Percentiles rank a stretch among this genome's conserved stretches.
Conservation (phyloP, 2,797 vertebrate species). For the Protonibea diacanthus region DNA sequence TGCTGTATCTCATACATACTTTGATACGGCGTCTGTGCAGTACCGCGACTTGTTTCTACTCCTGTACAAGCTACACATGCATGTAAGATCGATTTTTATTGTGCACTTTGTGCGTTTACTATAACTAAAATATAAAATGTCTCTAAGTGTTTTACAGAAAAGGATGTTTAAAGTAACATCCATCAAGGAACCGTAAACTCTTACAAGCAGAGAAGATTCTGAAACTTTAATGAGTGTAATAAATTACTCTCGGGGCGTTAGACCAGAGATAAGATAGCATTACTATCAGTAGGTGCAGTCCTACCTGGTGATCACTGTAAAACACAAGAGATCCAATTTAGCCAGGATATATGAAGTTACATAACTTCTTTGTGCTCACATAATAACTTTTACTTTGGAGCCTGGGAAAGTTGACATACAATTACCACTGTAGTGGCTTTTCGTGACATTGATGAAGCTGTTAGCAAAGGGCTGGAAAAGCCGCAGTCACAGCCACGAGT, state of each 20-base stretch:
- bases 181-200: neutral
- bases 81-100: neutral
- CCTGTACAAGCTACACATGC: neutral
- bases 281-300: conserved; percentile 21
- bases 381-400: conserved; percentile 66
- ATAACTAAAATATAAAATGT: neutral
- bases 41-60: neutral
- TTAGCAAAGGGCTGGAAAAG: conserved; percentile 50
- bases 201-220: neutral
- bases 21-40: neutral
- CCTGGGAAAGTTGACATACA: conserved; percentile 62
- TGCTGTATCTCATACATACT: conserved; percentile 12
- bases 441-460: conserved; percentile 67
- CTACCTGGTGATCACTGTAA: conserved; percentile 40
- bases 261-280: conserved; percentile 35
- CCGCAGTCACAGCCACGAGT: conserved; percentile 53
- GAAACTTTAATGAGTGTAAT: conserved; percentile 39
- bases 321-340: conserved; percentile 51
- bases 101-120: neutral
- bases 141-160: conserved; percentile 14
- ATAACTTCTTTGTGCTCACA: conserved; percentile 38
- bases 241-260: conserved; percentile 26
- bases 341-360: conserved; percentile 21
- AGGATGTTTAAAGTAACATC: conserved; percentile 7
- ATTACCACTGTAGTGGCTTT: conserved; percentile 60